Base-by-base conservation (phyloP, 2,888 invertebrate genomes). In the Zeuzera pyrina region DNA sequence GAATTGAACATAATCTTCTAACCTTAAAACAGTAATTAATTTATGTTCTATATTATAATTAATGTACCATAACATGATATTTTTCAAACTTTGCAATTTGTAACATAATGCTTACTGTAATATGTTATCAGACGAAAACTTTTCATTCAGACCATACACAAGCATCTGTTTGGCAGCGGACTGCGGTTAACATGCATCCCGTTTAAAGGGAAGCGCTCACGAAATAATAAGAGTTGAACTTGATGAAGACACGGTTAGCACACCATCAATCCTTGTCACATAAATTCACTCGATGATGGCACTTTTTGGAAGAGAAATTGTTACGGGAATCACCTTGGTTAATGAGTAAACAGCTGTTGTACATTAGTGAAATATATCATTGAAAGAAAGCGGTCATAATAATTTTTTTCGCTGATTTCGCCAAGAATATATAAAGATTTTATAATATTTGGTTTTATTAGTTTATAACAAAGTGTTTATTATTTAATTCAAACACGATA, bases 211-310 rank as follows among this genome's bases (percentile, higher is more conserved):
- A 42, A 45, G 38, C 45, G 36, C 38, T 44, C 46, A 37, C 33
- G 28, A 49, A 45, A 61, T 69, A 73, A 73, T 69, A 60, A 62
- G 66, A 66, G 49, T 47, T 52, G 64, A 68, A 61, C 57, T 60
- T 57, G 64, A 66, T 63, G 62, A 66, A 69, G 69, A 64, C 63
- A 57, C 56, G 56, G 61, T 71, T 70, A 72, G 56, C 56, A 49
- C 50, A 39, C 38, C 63, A 61, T 72, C 52, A 50, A 63, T 70
- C 69, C 49, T 41, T 50, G 56, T 55, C 57, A 46, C 45, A 35
- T 33, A 43, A 37, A 41, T 40, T 30, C 30, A n/a, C n/a, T n/a
- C n/a, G n/a, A 30, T 24, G 30, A 16, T 29, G 38, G 27, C 38
- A 25, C 13, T 12, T 25, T 25, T 25, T 25, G 13, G 25, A 25